These are phyloP conservation scores for Heliconius erato DNA, from an alignment of 2,888 invertebrate genomes.

Conservation along the genomic window DNA sequence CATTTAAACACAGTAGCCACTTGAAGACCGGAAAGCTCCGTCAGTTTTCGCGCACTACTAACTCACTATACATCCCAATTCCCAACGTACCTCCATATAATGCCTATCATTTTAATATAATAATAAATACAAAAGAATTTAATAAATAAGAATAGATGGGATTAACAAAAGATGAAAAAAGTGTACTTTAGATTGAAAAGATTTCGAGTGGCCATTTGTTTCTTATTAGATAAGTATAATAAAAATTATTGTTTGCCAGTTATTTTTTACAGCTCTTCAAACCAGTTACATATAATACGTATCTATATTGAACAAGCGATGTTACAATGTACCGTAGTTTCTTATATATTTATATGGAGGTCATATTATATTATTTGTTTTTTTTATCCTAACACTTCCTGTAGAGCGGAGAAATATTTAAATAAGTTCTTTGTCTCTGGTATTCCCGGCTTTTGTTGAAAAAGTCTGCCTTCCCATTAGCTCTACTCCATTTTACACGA, in stretches of 20 bases:
- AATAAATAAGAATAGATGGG: conserved; percentile 63
- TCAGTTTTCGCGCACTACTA: conserved; percentile 79
- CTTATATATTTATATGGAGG: neutral
- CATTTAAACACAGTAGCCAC: conserved; percentile 64
- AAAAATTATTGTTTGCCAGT: conserved; percentile 44
- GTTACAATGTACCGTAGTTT: neutral
- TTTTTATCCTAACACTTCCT: neutral
- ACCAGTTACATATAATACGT: conserved; percentile 6
- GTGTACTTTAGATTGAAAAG: conserved; percentile 56
- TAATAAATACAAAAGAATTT: conserved; percentile 65
- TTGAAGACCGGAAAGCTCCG: conserved; percentile 82
- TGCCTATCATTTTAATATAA: conserved; percentile 82
- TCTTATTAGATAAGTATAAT: conserved; percentile 45
- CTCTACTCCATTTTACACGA: too few relatives aligned
- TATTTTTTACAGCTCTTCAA: conserved; percentile 25
- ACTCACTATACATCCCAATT: conserved; percentile 69
- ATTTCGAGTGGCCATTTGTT: conserved; percentile 58
- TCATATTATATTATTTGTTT: neutral
- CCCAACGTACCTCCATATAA: conserved; percentile 66
- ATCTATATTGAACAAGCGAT: neutral
- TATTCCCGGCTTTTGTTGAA: too few relatives aligned
- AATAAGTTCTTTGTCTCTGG: too few relatives aligned
- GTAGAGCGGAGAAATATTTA: neutral
- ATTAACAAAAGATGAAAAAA: conserved; percentile 58
- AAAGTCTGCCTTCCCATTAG: too few relatives aligned